phyloP scores from a whole-genome alignment of 2,888 invertebrate species.

The Idaea aversata region DNA sequence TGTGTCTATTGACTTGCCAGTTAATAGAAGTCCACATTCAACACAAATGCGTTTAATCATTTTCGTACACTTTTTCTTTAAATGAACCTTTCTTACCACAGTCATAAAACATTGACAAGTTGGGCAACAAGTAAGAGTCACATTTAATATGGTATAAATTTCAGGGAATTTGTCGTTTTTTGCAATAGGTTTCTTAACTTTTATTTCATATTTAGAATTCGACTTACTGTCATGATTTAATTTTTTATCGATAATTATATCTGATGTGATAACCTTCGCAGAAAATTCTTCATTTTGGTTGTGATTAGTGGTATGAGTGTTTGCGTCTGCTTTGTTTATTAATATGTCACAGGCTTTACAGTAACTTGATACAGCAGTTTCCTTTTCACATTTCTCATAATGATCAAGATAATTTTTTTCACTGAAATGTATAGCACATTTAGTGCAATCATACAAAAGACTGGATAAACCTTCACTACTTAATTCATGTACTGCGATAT shows the following conservation, averaged over 20 bases:
- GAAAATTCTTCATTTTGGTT: constrained; percentile 5
- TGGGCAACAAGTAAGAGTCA: constrained; percentile 41
- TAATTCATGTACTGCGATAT: constrained; percentile 42
- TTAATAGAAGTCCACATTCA: constrained; percentile 54
- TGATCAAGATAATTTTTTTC: constrained; percentile 48
- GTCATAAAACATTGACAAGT: constrained; percentile 53
- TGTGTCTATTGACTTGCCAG: constrained; percentile 32
- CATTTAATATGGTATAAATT: background rate
- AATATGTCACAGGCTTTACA: constrained; percentile 57
- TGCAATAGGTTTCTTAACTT: background rate
- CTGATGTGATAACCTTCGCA: constrained; percentile 30
- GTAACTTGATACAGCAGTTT: constrained; percentile 38
- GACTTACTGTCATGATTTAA: background rate
- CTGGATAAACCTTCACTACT: constrained; percentile 30
- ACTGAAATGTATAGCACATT: constrained; percentile 52
- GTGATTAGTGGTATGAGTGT: constrained; percentile 37
- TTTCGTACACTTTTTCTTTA: constrained; percentile 38
- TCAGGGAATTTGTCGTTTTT: background rate
- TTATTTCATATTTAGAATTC: background rate
- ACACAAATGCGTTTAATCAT: constrained; percentile 42
- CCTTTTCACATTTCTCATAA: constrained; percentile 39
- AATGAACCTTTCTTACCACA: constrained; percentile 35
- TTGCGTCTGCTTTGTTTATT: constrained; percentile 40
- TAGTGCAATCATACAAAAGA: constrained; percentile 52
- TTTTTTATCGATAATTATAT: constrained; percentile 17